Percentiles rank a stretch among this genome's conserved stretches.
phyloP scores from a whole-genome alignment of 2,113 vertebrate species.

The Aspidoscelis tigris region DNA sequence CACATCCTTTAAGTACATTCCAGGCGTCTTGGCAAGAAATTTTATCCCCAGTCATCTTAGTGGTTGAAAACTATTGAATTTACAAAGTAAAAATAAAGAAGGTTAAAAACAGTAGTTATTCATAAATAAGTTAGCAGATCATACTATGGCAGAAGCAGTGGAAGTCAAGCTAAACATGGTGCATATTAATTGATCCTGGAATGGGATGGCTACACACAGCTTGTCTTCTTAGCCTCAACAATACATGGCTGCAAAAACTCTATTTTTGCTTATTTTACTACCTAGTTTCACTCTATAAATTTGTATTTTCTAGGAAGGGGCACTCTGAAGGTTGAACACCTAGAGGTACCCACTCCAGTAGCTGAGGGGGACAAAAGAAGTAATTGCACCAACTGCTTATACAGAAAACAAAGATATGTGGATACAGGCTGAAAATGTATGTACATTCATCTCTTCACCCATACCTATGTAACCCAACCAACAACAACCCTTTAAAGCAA shows the following conservation, averaged over 20 bases:
- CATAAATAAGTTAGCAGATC: neutral
- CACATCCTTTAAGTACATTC: slow-evolving; percentile 66
- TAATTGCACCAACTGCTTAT: too few relatives aligned
- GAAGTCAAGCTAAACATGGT: neutral
- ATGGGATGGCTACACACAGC: neutral
- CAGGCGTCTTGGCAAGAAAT: slow-evolving; percentile 48
- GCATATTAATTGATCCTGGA: neutral
- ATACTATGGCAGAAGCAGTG: neutral
- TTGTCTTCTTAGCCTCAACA: neutral
- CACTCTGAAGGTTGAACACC: too few relatives aligned
- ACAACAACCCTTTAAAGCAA: too few relatives aligned
- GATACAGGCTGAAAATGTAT: too few relatives aligned
- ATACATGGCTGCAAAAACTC: neutral
- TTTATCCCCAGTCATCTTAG: slow-evolving; percentile 40
- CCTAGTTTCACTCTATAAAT: too few relatives aligned
- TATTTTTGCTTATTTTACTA: too few relatives aligned
- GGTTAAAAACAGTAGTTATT: neutral
- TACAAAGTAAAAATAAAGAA: slow-evolving; percentile 15
- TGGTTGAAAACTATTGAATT: slow-evolving; percentile 50
- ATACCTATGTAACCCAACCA: too few relatives aligned
- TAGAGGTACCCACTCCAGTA: too few relatives aligned
- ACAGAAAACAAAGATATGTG: too few relatives aligned
- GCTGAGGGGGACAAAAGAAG: too few relatives aligned
- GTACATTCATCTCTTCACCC: too few relatives aligned
- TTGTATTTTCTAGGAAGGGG: too few relatives aligned